Percentiles rank a stretch among this genome's conserved stretches.
Conservation (phyloP, 2,113 vertebrate species). For the Phrynosoma platyrhinos region DNA sequence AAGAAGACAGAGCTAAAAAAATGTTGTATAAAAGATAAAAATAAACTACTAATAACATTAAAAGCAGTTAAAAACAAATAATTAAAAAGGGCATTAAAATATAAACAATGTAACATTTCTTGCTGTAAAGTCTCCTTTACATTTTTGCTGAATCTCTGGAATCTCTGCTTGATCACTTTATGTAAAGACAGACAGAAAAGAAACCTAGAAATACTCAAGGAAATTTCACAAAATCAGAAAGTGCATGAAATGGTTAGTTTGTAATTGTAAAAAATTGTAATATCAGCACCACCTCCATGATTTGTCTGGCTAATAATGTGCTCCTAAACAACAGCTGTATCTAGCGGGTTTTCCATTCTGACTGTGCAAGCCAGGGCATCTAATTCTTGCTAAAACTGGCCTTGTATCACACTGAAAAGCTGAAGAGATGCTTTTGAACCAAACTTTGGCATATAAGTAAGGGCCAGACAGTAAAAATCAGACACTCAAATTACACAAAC, state of each 20-base stretch:
- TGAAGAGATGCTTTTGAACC: neutral
- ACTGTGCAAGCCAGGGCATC: too few species aligned
- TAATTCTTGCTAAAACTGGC: too few species aligned
- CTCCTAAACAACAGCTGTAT: too few species aligned
- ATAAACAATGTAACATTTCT: neutral
- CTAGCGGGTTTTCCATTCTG: too few species aligned
- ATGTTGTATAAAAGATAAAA: too few species aligned
- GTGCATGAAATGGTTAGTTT: neutral
- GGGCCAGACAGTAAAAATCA: neutral
- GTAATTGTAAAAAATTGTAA: too few species aligned
- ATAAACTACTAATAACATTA: too few species aligned
- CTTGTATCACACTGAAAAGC: neutral
- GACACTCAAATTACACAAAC: neutral
- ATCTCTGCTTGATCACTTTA: neutral
- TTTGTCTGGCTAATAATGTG: too few species aligned
- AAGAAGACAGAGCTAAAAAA: too few species aligned
- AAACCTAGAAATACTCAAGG: constrained; percentile 16
- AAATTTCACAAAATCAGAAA: constrained; percentile 19
- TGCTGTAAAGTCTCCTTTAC: neutral
- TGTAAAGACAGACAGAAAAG: neutral
- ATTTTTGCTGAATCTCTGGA: constrained; percentile 18
- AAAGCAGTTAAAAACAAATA: too few species aligned
- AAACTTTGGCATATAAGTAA: neutral
- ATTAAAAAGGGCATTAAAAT: too few species aligned
- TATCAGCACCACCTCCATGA: too few species aligned